Conservation (phyloP, 1,140 invertebrate genomes). For the Euura lappo region DNA sequence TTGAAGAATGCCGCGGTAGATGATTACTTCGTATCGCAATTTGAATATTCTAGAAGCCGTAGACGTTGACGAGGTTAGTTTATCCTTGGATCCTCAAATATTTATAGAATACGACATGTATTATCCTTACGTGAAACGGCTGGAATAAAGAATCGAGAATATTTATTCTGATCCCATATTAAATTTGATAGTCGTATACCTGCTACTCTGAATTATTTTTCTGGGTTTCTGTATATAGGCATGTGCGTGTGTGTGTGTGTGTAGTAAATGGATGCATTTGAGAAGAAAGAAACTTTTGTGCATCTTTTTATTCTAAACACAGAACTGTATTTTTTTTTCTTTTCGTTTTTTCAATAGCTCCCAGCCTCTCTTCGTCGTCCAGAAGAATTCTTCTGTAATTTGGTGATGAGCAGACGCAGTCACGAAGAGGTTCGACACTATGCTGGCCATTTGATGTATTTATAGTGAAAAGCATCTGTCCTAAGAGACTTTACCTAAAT, state of each 20-base stretch:
- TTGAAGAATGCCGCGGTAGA: too few species aligned
- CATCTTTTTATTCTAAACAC: constrained; percentile 5
- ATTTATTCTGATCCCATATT: too few species aligned
- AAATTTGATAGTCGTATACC: too few species aligned
- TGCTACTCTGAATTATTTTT: background rate
- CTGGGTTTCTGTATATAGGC: background rate
- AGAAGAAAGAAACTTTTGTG: background rate
- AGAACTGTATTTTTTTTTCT: background rate
- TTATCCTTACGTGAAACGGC: too few species aligned
- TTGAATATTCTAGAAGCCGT: too few species aligned
- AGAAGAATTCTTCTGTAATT: background rate
- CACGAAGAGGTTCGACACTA: background rate
- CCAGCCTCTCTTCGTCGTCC: background rate
- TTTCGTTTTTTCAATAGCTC: background rate
- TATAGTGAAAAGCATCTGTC: background rate
- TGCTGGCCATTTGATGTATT: background rate
- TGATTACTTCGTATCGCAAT: too few species aligned
- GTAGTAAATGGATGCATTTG: background rate
- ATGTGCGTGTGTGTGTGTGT: background rate
- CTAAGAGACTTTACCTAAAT: background rate
- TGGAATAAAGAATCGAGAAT: too few species aligned
- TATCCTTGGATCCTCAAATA: too few species aligned
- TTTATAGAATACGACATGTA: too few species aligned
- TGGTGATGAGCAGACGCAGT: background rate
- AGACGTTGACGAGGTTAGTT: too few species aligned